Conservation (phyloP, 2,888 invertebrate species). For the Griposia aprilina region DNA sequence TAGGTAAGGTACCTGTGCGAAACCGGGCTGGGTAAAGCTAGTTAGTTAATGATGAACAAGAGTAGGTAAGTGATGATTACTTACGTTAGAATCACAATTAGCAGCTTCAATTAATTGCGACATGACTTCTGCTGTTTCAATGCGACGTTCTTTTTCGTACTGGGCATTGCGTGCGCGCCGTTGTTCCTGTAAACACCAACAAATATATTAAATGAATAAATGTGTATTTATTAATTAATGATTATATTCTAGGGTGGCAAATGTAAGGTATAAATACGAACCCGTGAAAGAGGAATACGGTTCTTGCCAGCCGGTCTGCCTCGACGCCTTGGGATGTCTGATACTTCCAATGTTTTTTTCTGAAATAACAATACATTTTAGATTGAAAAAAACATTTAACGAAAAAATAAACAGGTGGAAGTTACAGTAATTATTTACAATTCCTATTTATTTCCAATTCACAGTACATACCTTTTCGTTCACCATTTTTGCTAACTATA, state of each 20-base stretch:
- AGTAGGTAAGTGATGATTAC: constrained; percentile 18
- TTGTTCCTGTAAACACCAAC: constrained; percentile 69
- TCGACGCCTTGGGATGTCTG: constrained; percentile 62
- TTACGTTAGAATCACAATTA: constrained; percentile 69
- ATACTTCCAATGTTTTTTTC: not conserved
- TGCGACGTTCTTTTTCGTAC: constrained; percentile 77
- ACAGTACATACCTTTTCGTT: constrained; percentile 28
- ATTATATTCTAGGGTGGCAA: not conserved
- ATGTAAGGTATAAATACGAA: constrained; percentile 56
- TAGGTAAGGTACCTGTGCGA: too few species aligned
- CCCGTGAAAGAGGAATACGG: constrained; percentile 72
- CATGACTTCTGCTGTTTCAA: constrained; percentile 73
- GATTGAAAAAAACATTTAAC: too few species aligned
- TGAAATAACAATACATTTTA: constrained; percentile 10
- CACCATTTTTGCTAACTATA: constrained; percentile 26
- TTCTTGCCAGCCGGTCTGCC: constrained; percentile 77
- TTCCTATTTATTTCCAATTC: not conserved
- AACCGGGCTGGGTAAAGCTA: too few species aligned
- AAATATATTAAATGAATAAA: not conserved
- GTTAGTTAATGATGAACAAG: not conserved
- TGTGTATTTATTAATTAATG: not conserved
- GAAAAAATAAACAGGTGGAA: not conserved
- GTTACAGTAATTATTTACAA: not conserved
- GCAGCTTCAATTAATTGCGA: constrained; percentile 70
- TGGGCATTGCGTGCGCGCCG: constrained; percentile 77